Evolutionary conservation across 2,113 vertebrate species (phyloP), one percentile per base, ranked within the genome.

Genomic region (Hoplias malabaricus): DNA sequence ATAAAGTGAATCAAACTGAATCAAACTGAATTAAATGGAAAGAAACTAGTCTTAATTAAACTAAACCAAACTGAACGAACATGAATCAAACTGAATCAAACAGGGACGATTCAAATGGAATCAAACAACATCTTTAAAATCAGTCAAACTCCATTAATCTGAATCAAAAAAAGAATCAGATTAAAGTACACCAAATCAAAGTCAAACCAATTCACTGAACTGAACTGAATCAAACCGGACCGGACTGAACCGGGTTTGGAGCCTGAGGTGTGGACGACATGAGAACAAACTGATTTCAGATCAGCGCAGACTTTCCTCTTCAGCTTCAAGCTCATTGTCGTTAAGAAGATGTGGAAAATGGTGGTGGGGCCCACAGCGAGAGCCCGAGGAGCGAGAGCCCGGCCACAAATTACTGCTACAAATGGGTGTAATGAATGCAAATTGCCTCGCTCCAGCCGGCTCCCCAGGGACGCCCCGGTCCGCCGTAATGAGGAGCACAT

Each of bases 401-500:
- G 34, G 53, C 59, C 77, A 79, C 48, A 38, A 71, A 79, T 80
- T 69, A 80, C 67, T 57, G 10, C 21, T 69, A 73, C 80, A 78
- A 84, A 82, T 86, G 77, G 59, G 42, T 42, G 71, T 59, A 75
- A 75, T 65, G 67, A 71, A 61, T 71, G 80, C 74, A 77, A 80
- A 80, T 75, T 34, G 69, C 66, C 62, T 68, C 62, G 48, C 23
- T 78, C 68, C 25, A 65, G 43, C 65, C 70, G 12, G 46, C 65
- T 83, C 73, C 77, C 70, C 38, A 59, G 69, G 69, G 77, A 79
- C 19, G 48, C 25, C 66, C 68, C 33, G 34, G 36, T 63, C 61
- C 19, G 50, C 74, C 14, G 38, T 73, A 83, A 83, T 78, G 68
- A 77, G 72, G 33, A 79, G 67, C 84, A 83, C 53, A 85, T 79